Evolutionary conservation across 2,797 vertebrate genomes (phyloP).

Genomic region (Prionace glauca): DNA sequence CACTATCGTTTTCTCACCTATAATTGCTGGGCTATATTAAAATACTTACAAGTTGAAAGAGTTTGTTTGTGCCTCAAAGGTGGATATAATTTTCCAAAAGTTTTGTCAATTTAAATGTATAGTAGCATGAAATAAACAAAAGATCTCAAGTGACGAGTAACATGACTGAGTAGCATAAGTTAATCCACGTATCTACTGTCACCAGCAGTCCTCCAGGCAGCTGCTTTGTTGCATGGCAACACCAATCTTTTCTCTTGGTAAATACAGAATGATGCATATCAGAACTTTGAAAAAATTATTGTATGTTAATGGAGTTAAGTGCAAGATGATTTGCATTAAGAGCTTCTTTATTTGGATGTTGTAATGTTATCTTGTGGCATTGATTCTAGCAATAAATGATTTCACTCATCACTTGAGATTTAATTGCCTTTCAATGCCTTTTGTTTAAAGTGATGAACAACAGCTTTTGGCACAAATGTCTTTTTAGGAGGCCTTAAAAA

Average conservation of each 20-base stretch:
- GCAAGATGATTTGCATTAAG: background rate
- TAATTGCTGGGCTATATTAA: background rate
- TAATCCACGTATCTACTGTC: background rate
- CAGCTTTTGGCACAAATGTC: background rate
- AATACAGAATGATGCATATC: background rate
- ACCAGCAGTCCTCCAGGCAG: background rate
- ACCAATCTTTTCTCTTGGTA: conserved; percentile 11
- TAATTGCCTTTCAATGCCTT: background rate
- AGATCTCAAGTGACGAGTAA: background rate
- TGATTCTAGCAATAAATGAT: background rate
- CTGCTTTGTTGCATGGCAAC: conserved; percentile 5
- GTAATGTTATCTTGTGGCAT: background rate
- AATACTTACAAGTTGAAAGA: background rate
- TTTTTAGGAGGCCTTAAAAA: background rate
- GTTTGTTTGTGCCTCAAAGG: background rate
- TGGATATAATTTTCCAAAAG: background rate
- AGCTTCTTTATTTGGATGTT: background rate
- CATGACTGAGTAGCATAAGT: background rate
- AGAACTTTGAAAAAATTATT: background rate
- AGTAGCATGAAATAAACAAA: background rate
- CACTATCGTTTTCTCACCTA: background rate
- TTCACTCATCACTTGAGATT: conserved; percentile 3
- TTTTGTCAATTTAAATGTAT: background rate
- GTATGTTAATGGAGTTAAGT: conserved; percentile 4
- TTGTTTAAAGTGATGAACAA: conserved; percentile 13